Evolutionary conservation across 2,797 vertebrate genomes (phyloP), one percentile per base, ranked within the genome.

Genomic region (Thunnus albacares): DNA sequence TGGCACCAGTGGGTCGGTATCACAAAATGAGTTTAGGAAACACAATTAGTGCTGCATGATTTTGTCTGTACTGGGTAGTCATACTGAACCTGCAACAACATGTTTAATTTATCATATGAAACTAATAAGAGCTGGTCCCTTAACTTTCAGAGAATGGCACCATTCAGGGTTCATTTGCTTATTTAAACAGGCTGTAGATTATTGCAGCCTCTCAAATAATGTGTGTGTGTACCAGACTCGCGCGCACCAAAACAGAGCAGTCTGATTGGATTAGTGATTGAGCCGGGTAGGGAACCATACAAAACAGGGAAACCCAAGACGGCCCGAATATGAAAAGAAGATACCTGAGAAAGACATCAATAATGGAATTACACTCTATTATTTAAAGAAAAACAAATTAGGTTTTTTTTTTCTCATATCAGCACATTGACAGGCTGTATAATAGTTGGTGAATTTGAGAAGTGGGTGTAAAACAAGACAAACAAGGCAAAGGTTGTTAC

Each of bases 261-360:
- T 55, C 83, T 88, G 88, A 90, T 83, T 83, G 90, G 91, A 92
- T 93, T 89, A 90, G 79, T 79, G 85, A 81, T 77, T 72, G 80
- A 85, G 35, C 61, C 67, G 74, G 51, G 38, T 53, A 33, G 65
- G 68, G 57, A 75, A 63, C 55, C 18, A n/a, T 20, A 55, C 24
- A 45, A 69, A 75, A 61, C 68, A 83, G 18, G 17, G 56, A 61
- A 26, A 72, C 53, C 58, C 28, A 33, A 14, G 33, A 75, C 56
- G 58, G 70, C 33, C 52, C 35, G 17, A 55, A 67, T 55, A 35
- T 4, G 0, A 35, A 41, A 43, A 20, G 12, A 62, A 33, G 49
- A 51, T 26, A 20, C 56, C 3, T 7, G 18, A 62, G n/a, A 68
- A 38, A 53, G 5, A 70, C 3, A 14, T 2, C 41, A 13, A 6